phyloP scores from a whole-genome alignment of 2,113 vertebrate species.

The Chaetodon trifascialis region DNA sequence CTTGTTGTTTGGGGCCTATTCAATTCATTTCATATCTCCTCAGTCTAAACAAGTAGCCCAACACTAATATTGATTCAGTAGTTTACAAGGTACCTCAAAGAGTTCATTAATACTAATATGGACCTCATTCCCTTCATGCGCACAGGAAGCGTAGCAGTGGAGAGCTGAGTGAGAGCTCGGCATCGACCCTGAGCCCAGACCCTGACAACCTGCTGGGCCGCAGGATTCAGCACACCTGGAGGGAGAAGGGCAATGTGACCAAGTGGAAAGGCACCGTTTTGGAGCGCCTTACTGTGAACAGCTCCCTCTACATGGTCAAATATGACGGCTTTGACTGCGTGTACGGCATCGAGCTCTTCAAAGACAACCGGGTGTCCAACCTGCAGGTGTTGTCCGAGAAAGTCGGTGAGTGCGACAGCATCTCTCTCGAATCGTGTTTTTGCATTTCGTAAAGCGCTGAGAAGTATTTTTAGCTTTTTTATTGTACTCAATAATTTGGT shows the following conservation, averaged over 20 bases:
- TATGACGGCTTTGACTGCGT: slow-evolving; percentile 88
- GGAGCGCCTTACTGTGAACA: slow-evolving; percentile 85
- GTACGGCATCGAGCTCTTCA: slow-evolving; percentile 88
- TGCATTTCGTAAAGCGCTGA: neutral
- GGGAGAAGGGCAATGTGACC: slow-evolving; percentile 86
- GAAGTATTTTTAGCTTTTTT: neutral
- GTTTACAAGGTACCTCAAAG: neutral
- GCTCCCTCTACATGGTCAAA: slow-evolving; percentile 87
- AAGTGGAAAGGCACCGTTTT: slow-evolving; percentile 88
- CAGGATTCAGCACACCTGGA: slow-evolving; percentile 87
- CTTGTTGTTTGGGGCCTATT: neutral
- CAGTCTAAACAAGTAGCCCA: neutral
- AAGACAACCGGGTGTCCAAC: slow-evolving; percentile 85
- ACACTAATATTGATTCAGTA: neutral
- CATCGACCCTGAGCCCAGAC: slow-evolving; percentile 78
- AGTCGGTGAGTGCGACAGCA: slow-evolving; percentile 79
- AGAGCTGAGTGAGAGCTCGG: slow-evolving; percentile 84
- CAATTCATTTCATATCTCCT: neutral
- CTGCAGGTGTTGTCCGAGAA: slow-evolving; percentile 85
- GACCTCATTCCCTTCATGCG: neutral
- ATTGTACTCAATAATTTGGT: neutral
- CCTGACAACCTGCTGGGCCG: slow-evolving; percentile 85
- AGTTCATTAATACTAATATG: neutral
- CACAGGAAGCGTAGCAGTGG: slow-evolving; percentile 87
- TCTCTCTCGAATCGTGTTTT: neutral